These are phyloP conservation scores for Centruroides vittatus DNA, from an alignment of 1,140 invertebrate genomes.

Conservation along the genomic window DNA sequence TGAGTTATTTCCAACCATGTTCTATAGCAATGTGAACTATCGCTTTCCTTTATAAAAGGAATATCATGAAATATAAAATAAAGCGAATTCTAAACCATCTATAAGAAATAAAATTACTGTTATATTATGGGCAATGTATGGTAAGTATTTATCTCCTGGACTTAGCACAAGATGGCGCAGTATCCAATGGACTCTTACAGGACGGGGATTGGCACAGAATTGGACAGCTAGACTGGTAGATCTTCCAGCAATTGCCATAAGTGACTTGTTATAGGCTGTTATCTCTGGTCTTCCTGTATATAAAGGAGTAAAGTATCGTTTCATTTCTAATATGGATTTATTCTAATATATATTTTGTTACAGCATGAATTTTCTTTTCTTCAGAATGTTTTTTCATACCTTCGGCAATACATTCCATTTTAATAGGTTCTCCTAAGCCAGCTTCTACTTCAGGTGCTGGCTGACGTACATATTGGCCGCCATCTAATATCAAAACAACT, in stretches of 20 bases:
- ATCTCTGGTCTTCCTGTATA: constrained; percentile 41
- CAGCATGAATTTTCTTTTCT: no score
- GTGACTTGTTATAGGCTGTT: constrained; percentile 34
- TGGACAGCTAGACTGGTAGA: constrained; percentile 36
- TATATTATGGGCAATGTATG: constrained; percentile 37
- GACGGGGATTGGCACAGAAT: constrained; percentile 41
- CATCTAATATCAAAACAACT: no score
- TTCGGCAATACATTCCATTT: constrained; percentile 2
- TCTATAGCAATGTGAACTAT: constrained; percentile 36
- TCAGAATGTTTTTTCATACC: not conserved
- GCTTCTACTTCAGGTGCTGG: not conserved
- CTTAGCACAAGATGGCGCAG: constrained; percentile 36
- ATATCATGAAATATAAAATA: no score
- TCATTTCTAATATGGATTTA: no score
- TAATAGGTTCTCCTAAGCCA: constrained; percentile 5
- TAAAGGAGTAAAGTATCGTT: constrained; percentile 11
- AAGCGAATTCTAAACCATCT: not conserved
- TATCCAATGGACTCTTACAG: constrained; percentile 40
- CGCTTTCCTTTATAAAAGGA: constrained; percentile 27
- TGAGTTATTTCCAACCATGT: constrained; percentile 36
- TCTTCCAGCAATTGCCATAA: constrained; percentile 39
- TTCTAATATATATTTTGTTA: no score
- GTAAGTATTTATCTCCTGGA: constrained; percentile 35
- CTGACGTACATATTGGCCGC: no score
- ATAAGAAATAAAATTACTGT: constrained; percentile 29